Base-by-base conservation (phyloP, 1,140 invertebrate species). In the Drosophila carrolli region DNA sequence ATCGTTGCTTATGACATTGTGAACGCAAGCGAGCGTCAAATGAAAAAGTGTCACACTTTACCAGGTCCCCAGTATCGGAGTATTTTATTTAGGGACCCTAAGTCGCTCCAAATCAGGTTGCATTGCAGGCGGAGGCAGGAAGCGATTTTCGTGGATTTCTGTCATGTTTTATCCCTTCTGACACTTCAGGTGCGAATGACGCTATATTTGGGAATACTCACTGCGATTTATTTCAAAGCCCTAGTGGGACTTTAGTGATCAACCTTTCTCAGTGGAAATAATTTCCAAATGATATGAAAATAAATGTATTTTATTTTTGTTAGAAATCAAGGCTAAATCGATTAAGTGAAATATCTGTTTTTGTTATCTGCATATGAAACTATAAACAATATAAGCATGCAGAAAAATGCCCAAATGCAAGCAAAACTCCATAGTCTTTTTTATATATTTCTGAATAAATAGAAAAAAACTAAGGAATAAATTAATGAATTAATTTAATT, bases 1-100 rank as follows among this genome's bases (percentile, higher is more conserved):
- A 58, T 67, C 78, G 66, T 60, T 48, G 58, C 54, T 60, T 74
- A 60, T 79, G 62, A 77, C 43, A 72, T 77, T 67, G 54, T 47
- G 16, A 27, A 44, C 14, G 29, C 67, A 61, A 73, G 58, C 53
- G 51, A 58, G 53, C 56, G 47, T 68, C 73, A 82, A 82, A 74
- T 74, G 46, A 74, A 65, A 74, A 63, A 67, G 59, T 75, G 59
- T 75, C 72, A 65, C 72, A 63, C 71, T 51, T 43, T 43, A 32
- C 32, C 46, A 56, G 53, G 11, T 41, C 8, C 40, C 32, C 50
- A 16, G 29, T 46, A 41, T 58, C 10, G 37, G 32, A 63, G 72
- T 62, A 47, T 48, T 50, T 57, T 29, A 40, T 35, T 38, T 47
- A 53, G 55, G 71, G 27, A 35, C 60, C 37, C 41, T 11, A 66